Evolutionary conservation across 2,113 vertebrate genomes (phyloP), one percentile per base, ranked within the genome.

Genomic region (Psophia crepitans): DNA sequence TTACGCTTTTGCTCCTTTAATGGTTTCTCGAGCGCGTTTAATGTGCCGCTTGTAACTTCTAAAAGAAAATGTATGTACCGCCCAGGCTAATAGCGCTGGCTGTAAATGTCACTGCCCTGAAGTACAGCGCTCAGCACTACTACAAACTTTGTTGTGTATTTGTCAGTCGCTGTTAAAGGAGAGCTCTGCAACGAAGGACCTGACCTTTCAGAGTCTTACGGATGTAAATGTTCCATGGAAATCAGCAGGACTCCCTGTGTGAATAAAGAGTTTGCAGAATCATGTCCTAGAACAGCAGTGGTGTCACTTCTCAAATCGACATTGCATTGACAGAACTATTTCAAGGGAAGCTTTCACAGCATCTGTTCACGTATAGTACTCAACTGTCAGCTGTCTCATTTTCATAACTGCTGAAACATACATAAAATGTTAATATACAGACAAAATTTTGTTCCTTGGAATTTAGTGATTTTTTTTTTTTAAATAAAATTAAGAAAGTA

Each of bases 371-470:
- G 56, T 93, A 19, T 58, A 95, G 95, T 88, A 94, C 80, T 89
- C 89, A 92, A 86, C 89, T 91, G 89, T 95, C 87, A 92, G 94
- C 91, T 95, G 89, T 89, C 94, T 96, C 91, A 74, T 95, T 95
- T 95, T 89, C 92, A 77, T 96, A 95, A 89, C 65, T 95, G 93
- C 95, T 97, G 92, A 97, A 97, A 87, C 80, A 69, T 75, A 78
- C 51, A 63, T 79, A 57, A 84, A 78, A 87, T 93, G 88, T 33
- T 92, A 91, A 84, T 54, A 44, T 8, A 32, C 44, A 44, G 81
- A 7, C 49, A 79, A 53, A 60, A 75, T 27, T n/a, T 39, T 57
- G 3, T 61, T 87, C 46, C 4, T 9, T 54, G 30, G 18, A 54
- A 39, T 69, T 32, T 57, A 21, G 9, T 33, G 12, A 4, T 20